A percentile compares a stretch with the other conserved stretches of the same genome.
These are phyloP conservation scores for Xiphorhynchus elegans DNA, from an alignment of 2,113 vertebrate genomes.

Conservation along the genomic window DNA sequence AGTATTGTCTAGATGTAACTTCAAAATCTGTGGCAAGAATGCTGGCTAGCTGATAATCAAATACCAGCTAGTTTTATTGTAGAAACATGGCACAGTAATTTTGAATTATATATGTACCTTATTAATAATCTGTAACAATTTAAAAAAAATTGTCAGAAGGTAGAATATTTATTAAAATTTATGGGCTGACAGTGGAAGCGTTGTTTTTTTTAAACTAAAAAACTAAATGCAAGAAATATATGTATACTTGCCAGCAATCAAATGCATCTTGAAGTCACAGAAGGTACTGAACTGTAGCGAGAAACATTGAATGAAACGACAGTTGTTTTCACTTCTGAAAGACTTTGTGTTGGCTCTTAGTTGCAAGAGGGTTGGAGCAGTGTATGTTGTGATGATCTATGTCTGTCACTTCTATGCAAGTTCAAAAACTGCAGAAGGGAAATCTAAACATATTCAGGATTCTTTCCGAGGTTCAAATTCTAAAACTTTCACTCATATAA, in stretches of 20 bases:
- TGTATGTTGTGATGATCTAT: background rate
- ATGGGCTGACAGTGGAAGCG: background rate
- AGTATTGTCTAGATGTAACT: background rate
- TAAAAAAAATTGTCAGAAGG: background rate
- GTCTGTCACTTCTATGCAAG: background rate
- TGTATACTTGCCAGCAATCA: background rate
- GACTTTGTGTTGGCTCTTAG: background rate
- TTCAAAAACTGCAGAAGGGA: background rate
- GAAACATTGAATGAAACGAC: background rate
- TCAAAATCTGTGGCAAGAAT: background rate
- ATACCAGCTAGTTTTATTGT: background rate
- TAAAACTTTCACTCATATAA: background rate
- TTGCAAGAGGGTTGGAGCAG: background rate
- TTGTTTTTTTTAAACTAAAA: background rate
- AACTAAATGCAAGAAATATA: background rate
- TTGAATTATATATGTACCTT: background rate
- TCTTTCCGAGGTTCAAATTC: background rate
- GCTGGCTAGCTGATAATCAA: background rate
- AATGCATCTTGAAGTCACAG: background rate
- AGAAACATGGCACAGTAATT: background rate
- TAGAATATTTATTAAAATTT: slow-evolving; percentile 17
- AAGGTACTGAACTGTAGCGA: background rate
- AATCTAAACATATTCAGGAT: background rate
- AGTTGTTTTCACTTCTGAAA: background rate
- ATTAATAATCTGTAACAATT: background rate